Percentiles rank a stretch among this genome's conserved stretches.
Evolutionary conservation across 2,113 vertebrate genomes (phyloP).

Genomic region (Pituophis catenifer): DNA sequence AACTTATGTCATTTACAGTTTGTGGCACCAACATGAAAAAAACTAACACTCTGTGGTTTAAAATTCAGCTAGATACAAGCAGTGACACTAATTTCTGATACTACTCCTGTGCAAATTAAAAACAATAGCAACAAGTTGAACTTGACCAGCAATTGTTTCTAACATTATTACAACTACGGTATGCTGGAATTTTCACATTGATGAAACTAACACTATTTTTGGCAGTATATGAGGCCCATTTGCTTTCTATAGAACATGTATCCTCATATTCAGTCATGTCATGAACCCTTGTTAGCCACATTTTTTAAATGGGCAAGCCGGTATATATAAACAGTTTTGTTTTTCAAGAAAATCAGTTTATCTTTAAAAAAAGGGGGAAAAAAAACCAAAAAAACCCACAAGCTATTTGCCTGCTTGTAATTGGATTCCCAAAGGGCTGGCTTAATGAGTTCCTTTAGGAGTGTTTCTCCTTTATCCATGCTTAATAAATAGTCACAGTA

Average conservation of each 20-base stretch:
- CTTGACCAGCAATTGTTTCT: conserved; percentile 98
- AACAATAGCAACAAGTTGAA: conserved; percentile 98
- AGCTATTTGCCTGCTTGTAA: conserved; percentile 82
- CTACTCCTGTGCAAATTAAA: conserved; percentile 99
- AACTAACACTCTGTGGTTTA: conserved; percentile 87
- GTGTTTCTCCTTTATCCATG: conserved; percentile 90
- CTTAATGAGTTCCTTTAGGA: conserved; percentile 94
- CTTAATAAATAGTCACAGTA: conserved; percentile 99
- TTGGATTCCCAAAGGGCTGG: conserved; percentile 89
- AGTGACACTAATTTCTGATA: conserved; percentile 96
- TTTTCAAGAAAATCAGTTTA: conserved; percentile 81
- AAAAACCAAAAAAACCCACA: conserved; percentile 46
- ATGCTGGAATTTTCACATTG: conserved; percentile 95
- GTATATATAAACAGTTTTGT: conserved; percentile 80
- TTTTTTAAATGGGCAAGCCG: conserved; percentile 83
- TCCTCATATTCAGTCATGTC: conserved; percentile 86
- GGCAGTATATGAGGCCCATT: conserved; percentile 98
- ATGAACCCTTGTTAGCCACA: conserved; percentile 86
- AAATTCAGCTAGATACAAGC: conserved; percentile 97
- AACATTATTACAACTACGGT: conserved; percentile 96
- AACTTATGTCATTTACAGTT: conserved; percentile 99
- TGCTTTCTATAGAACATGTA: conserved; percentile 90
- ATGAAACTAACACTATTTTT: conserved; percentile 98
- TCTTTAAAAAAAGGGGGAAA: conserved; percentile 71
- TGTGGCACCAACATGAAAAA: conserved; percentile 87